phyloP scores from a whole-genome alignment of 2,888 invertebrate species.

The Cylloceria caligata region DNA sequence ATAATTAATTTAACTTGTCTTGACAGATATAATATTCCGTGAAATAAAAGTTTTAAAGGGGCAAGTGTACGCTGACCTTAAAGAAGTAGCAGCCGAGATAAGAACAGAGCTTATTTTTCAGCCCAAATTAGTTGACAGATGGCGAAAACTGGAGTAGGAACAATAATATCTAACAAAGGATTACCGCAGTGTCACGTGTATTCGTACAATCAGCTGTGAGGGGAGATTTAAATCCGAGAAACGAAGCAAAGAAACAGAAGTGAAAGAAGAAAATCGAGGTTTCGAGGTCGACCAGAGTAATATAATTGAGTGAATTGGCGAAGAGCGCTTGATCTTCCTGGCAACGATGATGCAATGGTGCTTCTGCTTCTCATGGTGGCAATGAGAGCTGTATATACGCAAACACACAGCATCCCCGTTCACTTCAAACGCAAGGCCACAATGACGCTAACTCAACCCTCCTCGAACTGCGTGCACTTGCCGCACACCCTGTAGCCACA shows the following conservation, averaged over 20 bases:
- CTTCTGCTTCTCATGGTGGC: conserved; percentile 21
- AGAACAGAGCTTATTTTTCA: background rate
- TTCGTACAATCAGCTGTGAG: background rate
- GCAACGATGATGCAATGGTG: background rate
- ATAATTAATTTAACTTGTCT: no score
- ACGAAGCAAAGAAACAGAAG: conserved; percentile 8
- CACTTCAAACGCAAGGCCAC: conserved; percentile 42
- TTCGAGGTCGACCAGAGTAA: conserved; percentile 53
- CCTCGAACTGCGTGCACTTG: conserved; percentile 24
- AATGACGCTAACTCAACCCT: conserved; percentile 41
- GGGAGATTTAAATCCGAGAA: background rate
- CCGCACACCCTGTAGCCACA: conserved; percentile 16
- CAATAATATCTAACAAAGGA: background rate
- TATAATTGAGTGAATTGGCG: conserved; percentile 67
- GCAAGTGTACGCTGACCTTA: no score
- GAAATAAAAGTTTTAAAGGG: no score
- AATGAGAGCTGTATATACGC: conserved; percentile 9
- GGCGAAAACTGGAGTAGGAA: background rate
- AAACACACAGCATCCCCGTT: conserved; percentile 15
- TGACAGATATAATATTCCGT: no score
- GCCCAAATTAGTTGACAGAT: background rate
- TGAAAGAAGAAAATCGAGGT: conserved; percentile 42
- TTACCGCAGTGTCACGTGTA: conserved; percentile 31
- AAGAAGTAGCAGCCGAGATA: no score
- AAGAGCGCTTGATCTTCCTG: conserved; percentile 43